Conservation (phyloP, 1,140 invertebrate genomes). For the Drosophila kohkoa region DNA sequence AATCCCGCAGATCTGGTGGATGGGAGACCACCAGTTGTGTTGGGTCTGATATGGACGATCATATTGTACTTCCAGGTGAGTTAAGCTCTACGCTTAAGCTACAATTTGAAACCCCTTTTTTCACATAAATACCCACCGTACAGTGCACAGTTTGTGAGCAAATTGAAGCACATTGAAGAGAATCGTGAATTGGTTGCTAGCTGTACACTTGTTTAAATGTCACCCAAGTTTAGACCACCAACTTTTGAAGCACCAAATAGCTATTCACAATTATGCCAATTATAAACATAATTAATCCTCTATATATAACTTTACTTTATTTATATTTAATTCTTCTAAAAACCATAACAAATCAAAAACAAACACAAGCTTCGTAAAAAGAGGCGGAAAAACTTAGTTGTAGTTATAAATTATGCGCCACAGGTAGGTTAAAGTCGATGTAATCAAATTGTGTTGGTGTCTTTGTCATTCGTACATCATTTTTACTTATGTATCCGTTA, state of each 20-base stretch:
- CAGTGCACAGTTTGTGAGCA: slow-evolving; percentile 57
- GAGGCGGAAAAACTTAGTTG: slow-evolving; percentile 84
- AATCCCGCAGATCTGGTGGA: slow-evolving; percentile 99
- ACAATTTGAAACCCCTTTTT: background rate
- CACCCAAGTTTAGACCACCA: slow-evolving; percentile 42
- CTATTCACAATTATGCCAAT: slow-evolving; percentile 51
- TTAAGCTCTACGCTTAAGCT: background rate
- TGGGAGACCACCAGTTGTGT: slow-evolving; percentile 97
- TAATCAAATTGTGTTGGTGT: slow-evolving; percentile 38
- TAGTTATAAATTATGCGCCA: slow-evolving; percentile 85
- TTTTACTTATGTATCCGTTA: slow-evolving; percentile 19
- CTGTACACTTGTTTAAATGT: slow-evolving; percentile 46
- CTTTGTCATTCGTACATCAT: slow-evolving; percentile 27
- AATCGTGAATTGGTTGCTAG: slow-evolving; percentile 62
- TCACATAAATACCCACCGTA: slow-evolving; percentile 5
- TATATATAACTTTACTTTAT: slow-evolving; percentile 72
- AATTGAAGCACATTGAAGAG: slow-evolving; percentile 45
- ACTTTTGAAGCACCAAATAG: slow-evolving; percentile 62
- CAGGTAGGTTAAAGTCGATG: slow-evolving; percentile 73
- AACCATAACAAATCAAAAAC: background rate
- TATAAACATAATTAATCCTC: slow-evolving; percentile 66
- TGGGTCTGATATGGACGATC: slow-evolving; percentile 99
- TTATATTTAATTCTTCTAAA: slow-evolving; percentile 47
- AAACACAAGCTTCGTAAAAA: slow-evolving; percentile 84
- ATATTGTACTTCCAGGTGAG: slow-evolving; percentile 99